Conservation (phyloP, 2,113 vertebrate genomes). For the Chionodraco myersi region DNA sequence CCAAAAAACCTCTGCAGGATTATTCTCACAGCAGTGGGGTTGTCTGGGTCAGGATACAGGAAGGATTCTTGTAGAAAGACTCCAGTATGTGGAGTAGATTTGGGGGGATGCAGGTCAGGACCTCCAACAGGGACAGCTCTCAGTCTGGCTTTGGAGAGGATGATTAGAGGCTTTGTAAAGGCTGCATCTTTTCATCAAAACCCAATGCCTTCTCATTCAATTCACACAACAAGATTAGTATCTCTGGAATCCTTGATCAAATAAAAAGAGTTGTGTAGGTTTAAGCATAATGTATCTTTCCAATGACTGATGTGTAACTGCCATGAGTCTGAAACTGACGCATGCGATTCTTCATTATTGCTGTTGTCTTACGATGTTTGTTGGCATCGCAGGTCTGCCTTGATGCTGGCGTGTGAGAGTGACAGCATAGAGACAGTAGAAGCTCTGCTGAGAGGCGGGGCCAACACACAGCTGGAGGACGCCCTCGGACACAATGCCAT, state of each 20-base stretch:
- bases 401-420: slow-evolving; percentile 94
- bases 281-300: not conserved
- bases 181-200: not conserved
- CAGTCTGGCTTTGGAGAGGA: slow-evolving; percentile 21
- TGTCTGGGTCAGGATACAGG: slow-evolving; percentile 1
- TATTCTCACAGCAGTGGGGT: slow-evolving; percentile 37
- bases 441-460: slow-evolving; percentile 87
- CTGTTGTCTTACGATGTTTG: not conserved
- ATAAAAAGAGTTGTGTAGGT: not conserved
- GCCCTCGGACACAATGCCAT: slow-evolving; percentile 84
- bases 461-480: slow-evolving; percentile 85
- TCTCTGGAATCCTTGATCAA: not conserved
- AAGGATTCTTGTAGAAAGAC: slow-evolving; percentile 25
- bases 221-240: not conserved
- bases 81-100: slow-evolving; percentile 19
- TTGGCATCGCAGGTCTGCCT: slow-evolving; percentile 84
- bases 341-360: not conserved
- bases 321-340: not conserved
- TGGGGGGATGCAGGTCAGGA: slow-evolving; percentile 38
- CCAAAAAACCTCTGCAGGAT: not conserved
- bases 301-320: not conserved
- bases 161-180: slow-evolving; percentile 18
- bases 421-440: slow-evolving; percentile 89
- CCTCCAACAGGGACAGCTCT: slow-evolving; percentile 41
- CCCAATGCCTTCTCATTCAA: not conserved